Evolutionary conservation across 2,113 vertebrate genomes (phyloP).

Genomic region (Xiphias gladius): DNA sequence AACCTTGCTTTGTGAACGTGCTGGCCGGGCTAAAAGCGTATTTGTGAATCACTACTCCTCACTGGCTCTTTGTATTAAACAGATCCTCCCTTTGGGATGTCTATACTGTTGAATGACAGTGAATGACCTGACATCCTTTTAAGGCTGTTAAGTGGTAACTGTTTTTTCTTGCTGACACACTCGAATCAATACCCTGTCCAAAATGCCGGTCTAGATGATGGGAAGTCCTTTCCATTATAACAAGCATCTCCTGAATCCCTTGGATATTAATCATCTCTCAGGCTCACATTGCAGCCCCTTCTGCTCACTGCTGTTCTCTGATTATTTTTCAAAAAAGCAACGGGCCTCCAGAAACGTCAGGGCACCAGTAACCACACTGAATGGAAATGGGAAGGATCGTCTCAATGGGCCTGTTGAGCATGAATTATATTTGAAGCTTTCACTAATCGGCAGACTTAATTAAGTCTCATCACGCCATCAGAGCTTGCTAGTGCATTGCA

Average conservation of each 20-base stretch:
- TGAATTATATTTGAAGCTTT: slow-evolving; percentile 64
- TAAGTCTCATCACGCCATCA: slow-evolving; percentile 77
- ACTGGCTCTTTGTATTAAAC: slow-evolving; percentile 9
- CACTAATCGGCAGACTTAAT: slow-evolving; percentile 79
- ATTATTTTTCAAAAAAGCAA: slow-evolving; percentile 13
- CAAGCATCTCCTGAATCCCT: slow-evolving; percentile 4
- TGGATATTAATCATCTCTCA: slow-evolving; percentile 33
- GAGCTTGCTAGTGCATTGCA: slow-evolving; percentile 28
- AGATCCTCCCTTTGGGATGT: slow-evolving; percentile 38
- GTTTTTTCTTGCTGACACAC: slow-evolving; percentile 13
- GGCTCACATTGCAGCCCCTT: slow-evolving; percentile 4
- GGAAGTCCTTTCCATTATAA: slow-evolving; percentile 17
- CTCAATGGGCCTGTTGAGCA: slow-evolving; percentile 58
- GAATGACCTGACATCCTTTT: slow-evolving; percentile 30
- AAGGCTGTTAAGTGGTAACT: slow-evolving; percentile 27
- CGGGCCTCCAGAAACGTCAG: slow-evolving; percentile 17
- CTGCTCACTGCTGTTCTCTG: not conserved
- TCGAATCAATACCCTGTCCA: slow-evolving; percentile 45
- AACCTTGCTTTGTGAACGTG: not conserved
- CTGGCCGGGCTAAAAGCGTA: not conserved
- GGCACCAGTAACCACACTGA: slow-evolving; percentile 44
- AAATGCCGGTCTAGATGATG: slow-evolving; percentile 1
- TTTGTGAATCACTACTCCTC: not conserved
- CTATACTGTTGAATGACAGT: slow-evolving; percentile 24
- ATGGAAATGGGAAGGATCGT: slow-evolving; percentile 48